Base-by-base conservation (phyloP, 2,113 vertebrate species). In the Felis chaus region DNA sequence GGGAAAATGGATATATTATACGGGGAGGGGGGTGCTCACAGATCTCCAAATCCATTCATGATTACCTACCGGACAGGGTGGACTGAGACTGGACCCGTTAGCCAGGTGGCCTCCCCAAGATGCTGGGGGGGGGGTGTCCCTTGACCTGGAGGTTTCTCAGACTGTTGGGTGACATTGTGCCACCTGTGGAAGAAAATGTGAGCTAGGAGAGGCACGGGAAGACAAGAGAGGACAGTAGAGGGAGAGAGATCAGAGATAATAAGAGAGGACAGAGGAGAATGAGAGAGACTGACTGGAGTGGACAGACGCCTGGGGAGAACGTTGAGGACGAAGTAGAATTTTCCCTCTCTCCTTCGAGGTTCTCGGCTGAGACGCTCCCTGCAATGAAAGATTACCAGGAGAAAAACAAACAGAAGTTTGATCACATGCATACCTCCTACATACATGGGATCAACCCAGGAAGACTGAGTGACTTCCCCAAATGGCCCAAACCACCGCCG, bases 81-180 rank as follows among this genome's bases (percentile, higher is more conserved):
- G n/a, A 18, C 50, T 6, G 1, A 81, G n/a, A 33, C 13, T 61
- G 80, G 19, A n/a, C 15, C 41, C 69, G 79, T 84, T 21, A 74
- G 71, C 36, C 33, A 23, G 11, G 9, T 21, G 55, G 27, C 16
- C 11, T 65, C n/a, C 68, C 39, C 36, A 53, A 5, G 16, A 27
- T 48, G n/a, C 76, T 13, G 36, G 14, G 36, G 33, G 33, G 5
- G 7, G 18, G 2, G 1, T 2, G 18, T 9, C 9, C 9, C 5
- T 39, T 93, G 31, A n/a, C 53, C 66, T 27, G 55, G 45, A 79
- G 45, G 10, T 41, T 39, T 39, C 73, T 74, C 48, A 81, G 65
- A 50, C 14, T 27, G 7, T 73, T 9, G 36, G 45, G 65, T 10
- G 69, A 89, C 29, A 18, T 9, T 25, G 23, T 55, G 18, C 25